Conservation (phyloP, 2,797 vertebrate species). For the Cygnus olor region DNA sequence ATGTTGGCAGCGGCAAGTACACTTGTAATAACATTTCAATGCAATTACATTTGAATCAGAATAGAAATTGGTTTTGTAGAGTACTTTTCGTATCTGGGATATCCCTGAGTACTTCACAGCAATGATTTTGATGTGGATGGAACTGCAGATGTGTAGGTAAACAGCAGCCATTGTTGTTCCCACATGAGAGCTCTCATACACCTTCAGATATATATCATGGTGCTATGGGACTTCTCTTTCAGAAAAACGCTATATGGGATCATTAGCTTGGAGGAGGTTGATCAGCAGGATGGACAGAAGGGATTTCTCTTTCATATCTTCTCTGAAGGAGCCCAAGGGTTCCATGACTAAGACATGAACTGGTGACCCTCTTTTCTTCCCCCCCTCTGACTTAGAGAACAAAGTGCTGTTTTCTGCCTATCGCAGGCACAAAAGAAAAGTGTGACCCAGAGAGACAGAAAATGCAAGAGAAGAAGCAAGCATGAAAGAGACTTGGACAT, state of each 20-base stretch:
- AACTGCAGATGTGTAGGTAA: not conserved
- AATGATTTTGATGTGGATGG: not conserved
- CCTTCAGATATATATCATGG: not conserved
- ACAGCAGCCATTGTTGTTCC: not conserved
- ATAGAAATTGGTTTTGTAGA: not conserved
- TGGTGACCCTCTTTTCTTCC: not conserved
- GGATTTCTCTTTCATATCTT: not conserved
- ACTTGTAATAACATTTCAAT: constrained; percentile 27
- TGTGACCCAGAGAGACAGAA: constrained; percentile 17
- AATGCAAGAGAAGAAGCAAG: constrained; percentile 18
- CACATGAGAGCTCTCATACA: not conserved
- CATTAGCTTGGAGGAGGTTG: not conserved
- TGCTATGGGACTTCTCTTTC: not conserved
- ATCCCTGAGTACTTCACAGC: not conserved
- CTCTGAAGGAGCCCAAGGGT: constrained; percentile 7
- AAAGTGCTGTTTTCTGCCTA: not conserved
- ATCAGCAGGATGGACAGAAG: not conserved
- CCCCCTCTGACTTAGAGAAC: not conserved
- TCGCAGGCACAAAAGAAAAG: not conserved
- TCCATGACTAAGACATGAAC: not conserved
- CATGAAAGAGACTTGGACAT: constrained; percentile 54
- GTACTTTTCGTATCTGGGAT: not conserved
- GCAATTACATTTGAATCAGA: not conserved
- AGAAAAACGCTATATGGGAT: not conserved
- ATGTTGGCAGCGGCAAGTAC: constrained; percentile 49